These are phyloP conservation scores for Drosophila nigrodunni DNA, from an alignment of 1,140 invertebrate species.

Conservation along the genomic window DNA sequence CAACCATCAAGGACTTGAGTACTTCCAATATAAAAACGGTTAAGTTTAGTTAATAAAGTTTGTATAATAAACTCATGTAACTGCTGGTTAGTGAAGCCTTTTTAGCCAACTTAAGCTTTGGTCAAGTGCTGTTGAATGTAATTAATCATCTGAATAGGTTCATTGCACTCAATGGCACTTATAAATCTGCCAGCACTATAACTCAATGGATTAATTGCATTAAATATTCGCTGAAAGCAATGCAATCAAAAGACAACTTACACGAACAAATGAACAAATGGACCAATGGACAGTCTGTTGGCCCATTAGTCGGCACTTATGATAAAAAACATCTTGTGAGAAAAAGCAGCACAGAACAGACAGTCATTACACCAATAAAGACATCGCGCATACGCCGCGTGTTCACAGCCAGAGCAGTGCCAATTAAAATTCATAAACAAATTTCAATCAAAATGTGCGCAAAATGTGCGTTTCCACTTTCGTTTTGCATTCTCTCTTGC, in stretches of 20 bases:
- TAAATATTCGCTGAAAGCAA: constrained; percentile 56
- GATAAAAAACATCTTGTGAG: constrained; percentile 72
- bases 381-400: constrained; percentile 71
- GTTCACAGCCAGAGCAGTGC: constrained; percentile 40
- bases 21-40: too few species aligned
- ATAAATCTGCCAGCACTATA: constrained; percentile 55
- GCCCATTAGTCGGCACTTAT: constrained; percentile 61
- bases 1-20: background rate
- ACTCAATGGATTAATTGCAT: constrained; percentile 66
- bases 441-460: constrained; percentile 29
- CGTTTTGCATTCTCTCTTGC: constrained; percentile 12
- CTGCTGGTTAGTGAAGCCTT: background rate
- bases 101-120: background rate
- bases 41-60: too few species aligned
- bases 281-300: constrained; percentile 8
- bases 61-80: background rate
- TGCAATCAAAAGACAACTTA: constrained; percentile 56
- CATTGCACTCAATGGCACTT: constrained; percentile 47
- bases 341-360: constrained; percentile 28
- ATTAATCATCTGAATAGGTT: constrained; percentile 37
- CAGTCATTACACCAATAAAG: constrained; percentile 55
- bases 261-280: constrained; percentile 1
- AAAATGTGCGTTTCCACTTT: constrained; percentile 49
- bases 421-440: constrained; percentile 75
- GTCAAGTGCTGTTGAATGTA: constrained; percentile 8